These are phyloP conservation scores for Siphonodentalium dalli DNA, from an alignment of 2,888 invertebrate genomes.

Conservation along the genomic window DNA sequence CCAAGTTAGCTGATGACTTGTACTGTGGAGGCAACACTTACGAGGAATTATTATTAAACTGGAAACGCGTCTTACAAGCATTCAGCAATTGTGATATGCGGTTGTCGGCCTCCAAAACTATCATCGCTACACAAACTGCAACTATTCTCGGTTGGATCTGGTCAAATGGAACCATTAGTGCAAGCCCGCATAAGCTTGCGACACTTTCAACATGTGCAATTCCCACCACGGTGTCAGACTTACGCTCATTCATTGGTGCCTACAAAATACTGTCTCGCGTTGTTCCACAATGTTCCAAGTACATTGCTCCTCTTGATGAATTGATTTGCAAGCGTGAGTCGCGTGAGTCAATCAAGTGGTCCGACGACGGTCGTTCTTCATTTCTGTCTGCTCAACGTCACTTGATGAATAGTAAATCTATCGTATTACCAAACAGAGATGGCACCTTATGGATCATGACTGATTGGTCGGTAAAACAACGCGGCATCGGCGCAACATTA, in stretches of 20 bases:
- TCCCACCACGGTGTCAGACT: constrained; percentile 27
- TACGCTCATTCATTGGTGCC: constrained; percentile 33
- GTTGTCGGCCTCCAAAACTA: constrained; percentile 28
- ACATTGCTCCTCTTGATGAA: constrained; percentile 17
- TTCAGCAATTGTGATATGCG: constrained; percentile 12
- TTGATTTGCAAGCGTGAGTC: constrained; percentile 13
- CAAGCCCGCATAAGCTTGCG: constrained; percentile 30
- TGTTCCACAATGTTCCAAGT: constrained; percentile 12
- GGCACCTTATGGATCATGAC: constrained; percentile 27
- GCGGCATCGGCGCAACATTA: constrained; percentile 35
- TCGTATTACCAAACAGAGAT: constrained; percentile 13
- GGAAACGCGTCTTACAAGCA: constrained; percentile 18
- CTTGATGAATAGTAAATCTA: constrained; percentile 13
- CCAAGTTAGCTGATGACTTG: constrained; percentile 35
- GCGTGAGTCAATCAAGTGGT: constrained; percentile 20
- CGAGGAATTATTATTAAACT: constrained; percentile 23
- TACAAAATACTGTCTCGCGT: constrained; percentile 30
- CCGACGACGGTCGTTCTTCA: constrained; percentile 10
- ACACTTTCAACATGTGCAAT: constrained; percentile 13
- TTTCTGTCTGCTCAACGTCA: background rate
- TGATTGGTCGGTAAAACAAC: constrained; percentile 24
- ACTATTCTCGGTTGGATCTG: constrained; percentile 33
- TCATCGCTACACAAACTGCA: constrained; percentile 20
- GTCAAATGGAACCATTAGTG: constrained; percentile 24
- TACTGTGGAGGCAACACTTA: constrained; percentile 33